Percentiles rank a stretch among this genome's conserved stretches.
Evolutionary conservation across 2,888 invertebrate genomes (phyloP).

Genomic region (Pseudococcus jackbeardsleyi): DNA sequence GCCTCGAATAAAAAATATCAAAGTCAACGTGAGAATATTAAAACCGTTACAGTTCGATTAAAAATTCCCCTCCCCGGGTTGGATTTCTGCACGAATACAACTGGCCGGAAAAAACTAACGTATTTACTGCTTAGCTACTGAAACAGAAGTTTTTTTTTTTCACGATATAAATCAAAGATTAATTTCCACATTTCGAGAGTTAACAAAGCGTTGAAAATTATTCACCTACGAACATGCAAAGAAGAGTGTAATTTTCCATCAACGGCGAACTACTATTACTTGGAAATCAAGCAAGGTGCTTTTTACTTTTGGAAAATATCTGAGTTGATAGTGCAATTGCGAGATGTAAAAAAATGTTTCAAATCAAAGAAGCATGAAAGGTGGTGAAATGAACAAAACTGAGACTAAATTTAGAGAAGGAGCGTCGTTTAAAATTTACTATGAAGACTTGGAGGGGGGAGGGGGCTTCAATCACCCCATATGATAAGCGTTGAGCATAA

Average conservation of each 20-base stretch:
- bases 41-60: too few relatives aligned
- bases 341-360: too few relatives aligned
- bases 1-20: too few relatives aligned
- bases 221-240: constrained; percentile 13
- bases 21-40: too few relatives aligned
- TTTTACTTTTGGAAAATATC: background rate
- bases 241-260: constrained; percentile 21
- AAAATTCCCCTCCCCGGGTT: too few relatives aligned
- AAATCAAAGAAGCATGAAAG: too few relatives aligned
- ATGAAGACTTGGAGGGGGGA: background rate
- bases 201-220: constrained; percentile 44
- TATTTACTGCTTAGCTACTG: background rate
- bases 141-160: background rate
- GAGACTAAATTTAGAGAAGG: background rate
- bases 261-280: background rate
- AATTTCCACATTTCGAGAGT: constrained; percentile 26
- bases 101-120: background rate
- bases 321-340: too few relatives aligned
- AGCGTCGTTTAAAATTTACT: background rate
- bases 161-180: constrained; percentile 44
- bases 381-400: too few relatives aligned
- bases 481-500: too few relatives aligned
- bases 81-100: background rate
- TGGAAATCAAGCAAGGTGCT: background rate
- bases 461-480: too few relatives aligned